These are phyloP conservation scores for Numida meleagris DNA, from an alignment of 2,113 vertebrate species.

Conservation along the genomic window DNA sequence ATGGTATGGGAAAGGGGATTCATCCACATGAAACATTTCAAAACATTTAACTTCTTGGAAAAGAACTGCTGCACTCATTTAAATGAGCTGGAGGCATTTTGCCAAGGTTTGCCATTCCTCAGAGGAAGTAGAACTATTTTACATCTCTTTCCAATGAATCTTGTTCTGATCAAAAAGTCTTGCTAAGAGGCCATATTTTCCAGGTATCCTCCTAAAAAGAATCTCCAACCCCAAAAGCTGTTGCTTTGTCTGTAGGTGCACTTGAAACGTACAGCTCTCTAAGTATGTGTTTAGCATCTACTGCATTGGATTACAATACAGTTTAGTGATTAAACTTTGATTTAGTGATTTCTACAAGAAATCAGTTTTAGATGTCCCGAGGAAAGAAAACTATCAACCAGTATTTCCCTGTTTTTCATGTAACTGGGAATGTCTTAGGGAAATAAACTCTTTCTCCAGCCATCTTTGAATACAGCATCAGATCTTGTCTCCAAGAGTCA, in stretches of 20 bases:
- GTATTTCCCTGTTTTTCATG: background rate
- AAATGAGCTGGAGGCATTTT: background rate
- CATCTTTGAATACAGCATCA: background rate
- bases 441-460: background rate
- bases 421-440: background rate
- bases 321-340: background rate
- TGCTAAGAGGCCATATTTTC: background rate
- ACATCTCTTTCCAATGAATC: background rate
- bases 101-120: background rate
- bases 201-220: background rate
- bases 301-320: background rate
- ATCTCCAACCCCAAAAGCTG: background rate
- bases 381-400: background rate
- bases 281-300: background rate
- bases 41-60: background rate
- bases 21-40: background rate
- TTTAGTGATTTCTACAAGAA: background rate
- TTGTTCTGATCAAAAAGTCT: background rate
- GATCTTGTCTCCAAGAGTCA: background rate
- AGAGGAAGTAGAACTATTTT: background rate
- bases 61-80: background rate
- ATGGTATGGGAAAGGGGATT: background rate
- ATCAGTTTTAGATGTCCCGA: background rate
- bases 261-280: background rate
- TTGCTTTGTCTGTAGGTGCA: background rate